phyloP scores from a whole-genome alignment of 2,888 invertebrate genomes.

The Argynnis bischoffii region DNA sequence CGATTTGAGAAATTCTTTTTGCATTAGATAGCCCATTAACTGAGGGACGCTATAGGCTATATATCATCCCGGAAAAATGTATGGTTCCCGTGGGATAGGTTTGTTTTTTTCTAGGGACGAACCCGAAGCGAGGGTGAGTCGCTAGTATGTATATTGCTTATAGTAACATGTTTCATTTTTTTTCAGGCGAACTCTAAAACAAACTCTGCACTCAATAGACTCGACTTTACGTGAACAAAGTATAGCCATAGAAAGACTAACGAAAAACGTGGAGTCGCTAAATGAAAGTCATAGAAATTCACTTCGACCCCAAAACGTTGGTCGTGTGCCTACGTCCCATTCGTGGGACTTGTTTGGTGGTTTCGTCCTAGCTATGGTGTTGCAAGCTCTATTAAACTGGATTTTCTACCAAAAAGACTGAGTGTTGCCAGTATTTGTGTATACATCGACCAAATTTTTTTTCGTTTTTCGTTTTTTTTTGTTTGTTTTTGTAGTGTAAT shows the following conservation, averaged over 20 bases:
- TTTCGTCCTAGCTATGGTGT: conserved; percentile 65
- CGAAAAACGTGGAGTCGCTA: conserved; percentile 56
- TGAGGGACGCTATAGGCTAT: too few species aligned
- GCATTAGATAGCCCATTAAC: too few species aligned
- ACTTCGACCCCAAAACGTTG: conserved; percentile 50
- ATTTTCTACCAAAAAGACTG: conserved; percentile 69
- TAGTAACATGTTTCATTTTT: not conserved
- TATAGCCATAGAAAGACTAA: conserved; percentile 66
- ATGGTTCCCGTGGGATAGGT: too few species aligned
- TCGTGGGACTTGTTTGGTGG: conserved; percentile 71
- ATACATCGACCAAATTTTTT: conserved; percentile 51
- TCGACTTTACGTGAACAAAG: conserved; percentile 77
- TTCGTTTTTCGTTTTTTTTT: conserved; percentile 36
- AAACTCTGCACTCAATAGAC: conserved; percentile 75
- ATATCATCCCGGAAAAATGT: too few species aligned
- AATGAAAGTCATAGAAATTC: conserved; percentile 50
- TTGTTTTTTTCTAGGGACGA: too few species aligned
- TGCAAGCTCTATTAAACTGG: conserved; percentile 70
- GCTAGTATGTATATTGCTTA: too few species aligned
- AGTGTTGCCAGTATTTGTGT: conserved; percentile 40
- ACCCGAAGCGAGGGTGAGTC: too few species aligned
- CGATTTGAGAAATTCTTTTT: too few species aligned
- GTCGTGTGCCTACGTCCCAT: conserved; percentile 52
- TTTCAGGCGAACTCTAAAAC: conserved; percentile 72
- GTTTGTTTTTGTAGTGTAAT: conserved; percentile 4